Evolutionary conservation across 2,888 invertebrate genomes (phyloP).

Genomic region (Megamerina dolium): DNA sequence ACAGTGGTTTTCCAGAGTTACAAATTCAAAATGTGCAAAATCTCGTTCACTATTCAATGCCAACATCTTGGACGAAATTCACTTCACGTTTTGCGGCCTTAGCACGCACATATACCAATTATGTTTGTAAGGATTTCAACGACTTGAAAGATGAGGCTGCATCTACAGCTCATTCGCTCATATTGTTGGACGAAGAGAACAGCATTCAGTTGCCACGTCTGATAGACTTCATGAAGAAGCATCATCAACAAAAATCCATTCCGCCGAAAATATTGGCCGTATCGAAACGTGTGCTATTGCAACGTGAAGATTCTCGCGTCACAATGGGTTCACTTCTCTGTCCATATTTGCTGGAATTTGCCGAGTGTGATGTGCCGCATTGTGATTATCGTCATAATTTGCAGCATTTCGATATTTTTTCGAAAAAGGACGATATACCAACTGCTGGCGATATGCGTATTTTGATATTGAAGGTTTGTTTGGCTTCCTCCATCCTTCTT

Average conservation of each 20-base stretch:
- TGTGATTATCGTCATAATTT: conserved; percentile 62
- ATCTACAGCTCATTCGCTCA: conserved; percentile 39
- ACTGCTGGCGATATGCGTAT: conserved; percentile 23
- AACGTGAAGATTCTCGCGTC: conserved; percentile 27
- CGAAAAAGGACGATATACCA: conserved; percentile 51
- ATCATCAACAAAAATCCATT: conserved; percentile 28
- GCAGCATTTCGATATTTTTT: conserved; percentile 52
- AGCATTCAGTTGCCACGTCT: conserved; percentile 58
- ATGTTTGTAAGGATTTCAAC: conserved; percentile 23
- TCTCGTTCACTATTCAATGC: conserved; percentile 68
- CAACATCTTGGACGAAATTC: conserved; percentile 61
- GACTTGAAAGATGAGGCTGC: conserved; percentile 6
- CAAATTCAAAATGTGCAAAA: conserved; percentile 60
- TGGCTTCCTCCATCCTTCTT: no score
- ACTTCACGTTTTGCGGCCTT: conserved; percentile 63
- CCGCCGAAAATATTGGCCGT: conserved; percentile 31
- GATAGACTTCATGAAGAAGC: conserved; percentile 53
- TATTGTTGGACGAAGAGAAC: conserved; percentile 58
- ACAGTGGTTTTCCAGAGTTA: conserved; percentile 58
- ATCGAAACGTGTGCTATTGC: conserved; percentile 19
- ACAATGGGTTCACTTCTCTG: conserved; percentile 38
- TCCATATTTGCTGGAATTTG: conserved; percentile 57
- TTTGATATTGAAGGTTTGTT: conserved; percentile 22
- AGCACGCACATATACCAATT: conserved; percentile 55
- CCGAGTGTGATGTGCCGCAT: conserved; percentile 56